Evolutionary conservation across 2,797 vertebrate species (phyloP), one percentile per base, ranked within the genome.

Genomic region (Cheirogaleus major): DNA sequence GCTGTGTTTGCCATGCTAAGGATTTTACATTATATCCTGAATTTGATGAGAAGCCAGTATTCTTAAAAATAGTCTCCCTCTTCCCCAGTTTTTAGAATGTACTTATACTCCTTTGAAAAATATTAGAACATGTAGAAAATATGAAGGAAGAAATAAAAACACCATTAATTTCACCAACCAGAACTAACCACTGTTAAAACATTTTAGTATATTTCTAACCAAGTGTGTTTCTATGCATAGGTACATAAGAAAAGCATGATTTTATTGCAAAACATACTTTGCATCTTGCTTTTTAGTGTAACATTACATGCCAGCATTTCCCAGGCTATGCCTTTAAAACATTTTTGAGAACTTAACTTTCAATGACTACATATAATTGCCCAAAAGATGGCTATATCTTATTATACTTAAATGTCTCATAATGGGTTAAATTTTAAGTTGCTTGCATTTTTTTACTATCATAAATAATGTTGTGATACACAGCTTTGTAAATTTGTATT

Each of bases 361-460:
- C 84, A 92, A 76, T 93, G 78, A 84, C 52, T 57, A 70, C 10
- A 38, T 43, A 14, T 43, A 63, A 23, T 94, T 45, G 25, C 69
- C 30, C 11, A 20, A 76, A 91, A 82, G 35, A 55, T 81, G 61
- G 83, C 43, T 91, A 1, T 75, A 73, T 72, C 52, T 91, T 79
- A 59, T 50, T 89, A 48, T 70, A 86, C 18, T 50, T 85, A 63
- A 75, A 15, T 82, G 4, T 76, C 35, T 92, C 52, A 55, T 89
- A 80, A 38, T 83, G 30, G 22, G 5, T 79, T 91, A 93, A n/a
- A 73, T 73, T 96, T 96, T 95, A 94, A 94, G 41, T 86, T 96
- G 32, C 85, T 93, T 95, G 14, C 61, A 78, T 72, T 95, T 93
- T 88, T 81, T 93, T 91, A 90, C 43, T 73, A 14, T 30, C 70